Base-by-base conservation (phyloP, 1,140 invertebrate species). In the Acyrthosiphon pisum region DNA sequence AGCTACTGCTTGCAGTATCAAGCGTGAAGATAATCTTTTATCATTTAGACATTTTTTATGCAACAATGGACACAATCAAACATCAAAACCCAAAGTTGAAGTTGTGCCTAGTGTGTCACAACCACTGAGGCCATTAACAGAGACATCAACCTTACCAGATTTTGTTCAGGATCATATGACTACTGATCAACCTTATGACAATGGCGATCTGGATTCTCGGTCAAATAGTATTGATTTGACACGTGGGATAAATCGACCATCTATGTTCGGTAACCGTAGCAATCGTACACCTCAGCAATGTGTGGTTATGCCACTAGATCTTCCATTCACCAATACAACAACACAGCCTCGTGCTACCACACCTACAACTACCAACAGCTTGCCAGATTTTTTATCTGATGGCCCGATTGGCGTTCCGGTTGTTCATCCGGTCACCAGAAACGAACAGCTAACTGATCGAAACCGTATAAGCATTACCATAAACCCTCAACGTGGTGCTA, bases 21-120 rank as follows among this genome's bases (percentile, higher is more conserved):
- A 96, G 91, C 96, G 96, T 94, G 97, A 97, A 94, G 97, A 97
- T 89, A 97, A 97, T 95, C 96, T 97, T 6, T 97, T 98, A 95
- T 98, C 97, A 68, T 97, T 98, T 94, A 97, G 97, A 95, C 97
- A 98, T 94, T 98, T 98, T 95, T 94, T 98, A 94, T 96, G 97
- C 94, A 95, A 96, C 93, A 96, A 96, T 94, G 84, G 91, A 23
- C 89, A 90, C 22, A 94, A 94, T 76, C 84, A 93, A 53, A 91
- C 88, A 48, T 93, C 90, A 41, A 92, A 92, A 56, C 90, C 91
- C 3, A 91, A 93, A 92, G 93, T 83, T 50, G 90, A 91, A 92
- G 93, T 91, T 18, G 90, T 92, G 35, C 90, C 90, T 53, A 93
- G 26, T 94, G 90, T 88, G 37, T 94, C 84, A 84, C 94, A 53